Base-by-base conservation (phyloP, 2,113 vertebrate genomes). In the Pyrgilauda ruficollis region DNA sequence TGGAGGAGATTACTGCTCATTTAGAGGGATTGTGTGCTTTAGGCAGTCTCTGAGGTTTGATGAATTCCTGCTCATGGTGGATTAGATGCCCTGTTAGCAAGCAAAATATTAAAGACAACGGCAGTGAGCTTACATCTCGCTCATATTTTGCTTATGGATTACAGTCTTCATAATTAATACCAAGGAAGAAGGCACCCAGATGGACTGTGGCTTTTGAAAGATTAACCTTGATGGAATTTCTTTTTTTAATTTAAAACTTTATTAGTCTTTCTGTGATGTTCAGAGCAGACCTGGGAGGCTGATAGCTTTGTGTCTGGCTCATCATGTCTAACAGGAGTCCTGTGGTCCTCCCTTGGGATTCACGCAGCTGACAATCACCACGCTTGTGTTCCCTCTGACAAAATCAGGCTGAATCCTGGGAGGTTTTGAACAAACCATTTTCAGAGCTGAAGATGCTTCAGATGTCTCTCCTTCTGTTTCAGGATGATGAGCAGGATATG, bases 1-100 rank as follows among this genome's bases (percentile, higher is more conserved):
- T 7, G 1, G 63, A 78, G 67, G 74, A 78, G 74, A 97, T 97
- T 93, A 94, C 75, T 80, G 61, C 78, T 84, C 87, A 89, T 91
- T 97, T 94, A 96, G 90, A 95, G 50, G 70, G 81, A 92, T 80
- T 93, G 75, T 77, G 62, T 90, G 81, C 52, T 90, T 82, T 69
- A 91, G 76, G 68, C 53, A 23, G 39, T 31, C 62, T 56, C 74
- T 67, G 35, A 81, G 79, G 35, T 70, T 69, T 69, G 55, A 31
- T 31, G 72, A 47, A 72, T 66, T 94, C 64, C 26, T 78, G 49
- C 53, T 96, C n/a, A 2, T 68, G 70, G n/a, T 81, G 85, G 75
- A 93, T 95, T 92, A 81, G 79, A 93, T 83, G 41, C 5, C 62
- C 59, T 90, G 91, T 69, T 84, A 96, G 85, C 62, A 94, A 43